Evolutionary conservation across 2,113 vertebrate genomes (phyloP), one percentile per base, ranked within the genome.

Genomic region (Lepus americanus): DNA sequence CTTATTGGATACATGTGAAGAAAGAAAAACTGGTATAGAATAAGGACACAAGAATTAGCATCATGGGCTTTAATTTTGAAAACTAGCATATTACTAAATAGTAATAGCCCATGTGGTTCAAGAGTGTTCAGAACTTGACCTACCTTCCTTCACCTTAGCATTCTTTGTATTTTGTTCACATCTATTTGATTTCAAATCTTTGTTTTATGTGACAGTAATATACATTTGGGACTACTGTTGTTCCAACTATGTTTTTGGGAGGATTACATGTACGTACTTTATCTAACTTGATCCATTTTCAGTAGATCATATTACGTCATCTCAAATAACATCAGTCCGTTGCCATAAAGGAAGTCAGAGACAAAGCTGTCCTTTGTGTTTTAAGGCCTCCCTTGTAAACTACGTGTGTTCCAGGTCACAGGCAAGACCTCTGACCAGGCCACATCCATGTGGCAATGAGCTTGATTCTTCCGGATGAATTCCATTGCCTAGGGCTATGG

Each of bases 271-370:
- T 36, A 72, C 19, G 2, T 25, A 44, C 22, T 11, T 61, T 74
- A 70, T 9, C 51, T 84, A 31, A 69, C 49, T 83, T 82, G 53
- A 23, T 67, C 29, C 73, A 73, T 85, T 90, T 90, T 88, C 61
- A 79, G 17, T 3, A 51, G 51, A 74, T 95, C 22, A 92, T 39
- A 14, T 83, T 33, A 87, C 25, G 44, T 78, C 22, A 89, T 55
- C 76, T 76, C 13, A 87, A 77, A 78, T 36, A 87, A 8, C 79
- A 70, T 36, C 33, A 74, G 31, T 64, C 19, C 81, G 78, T 73
- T 90, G 69, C 29, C 69, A 69, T 22, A 69, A 36, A 84, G 63
- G 22, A 94, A 89, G 27, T 6, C 23, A 10, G 59, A 49, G 64
- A 78, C 13, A 53, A 44, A 53, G 20, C 44, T 77, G 31, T 36